phyloP scores from a whole-genome alignment of 2,113 vertebrate genomes.

The Raja brachyura region DNA sequence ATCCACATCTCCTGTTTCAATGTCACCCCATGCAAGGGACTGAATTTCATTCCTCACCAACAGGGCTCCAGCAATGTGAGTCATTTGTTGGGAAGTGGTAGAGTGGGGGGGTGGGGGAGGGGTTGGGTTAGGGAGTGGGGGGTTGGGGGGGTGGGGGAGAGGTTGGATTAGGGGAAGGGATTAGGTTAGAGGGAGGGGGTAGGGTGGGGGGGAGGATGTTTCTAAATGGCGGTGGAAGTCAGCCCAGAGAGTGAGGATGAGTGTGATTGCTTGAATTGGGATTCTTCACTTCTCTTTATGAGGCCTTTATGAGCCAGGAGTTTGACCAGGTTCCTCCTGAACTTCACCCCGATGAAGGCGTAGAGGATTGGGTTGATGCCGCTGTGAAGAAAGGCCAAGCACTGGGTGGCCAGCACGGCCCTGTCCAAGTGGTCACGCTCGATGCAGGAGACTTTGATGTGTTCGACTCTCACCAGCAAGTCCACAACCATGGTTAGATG shows the following conservation, averaged over 20 bases:
- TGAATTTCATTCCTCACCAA: too few species aligned
- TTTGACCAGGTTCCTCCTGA: conserved; percentile 69
- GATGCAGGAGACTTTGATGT: conserved; percentile 44
- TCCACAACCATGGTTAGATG: conserved; percentile 65
- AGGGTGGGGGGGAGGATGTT: too few species aligned
- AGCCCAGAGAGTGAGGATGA: not conserved
- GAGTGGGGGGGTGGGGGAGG: too few species aligned
- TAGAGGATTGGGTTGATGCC: conserved; percentile 82
- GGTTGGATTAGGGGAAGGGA: too few species aligned
- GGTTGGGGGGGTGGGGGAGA: too few species aligned
- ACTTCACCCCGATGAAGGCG: conserved; percentile 49
- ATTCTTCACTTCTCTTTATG: not conserved
- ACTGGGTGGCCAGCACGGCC: conserved; percentile 45
- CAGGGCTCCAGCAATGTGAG: too few species aligned
- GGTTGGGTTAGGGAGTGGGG: too few species aligned
- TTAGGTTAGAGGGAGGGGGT: too few species aligned
- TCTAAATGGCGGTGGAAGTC: not conserved
- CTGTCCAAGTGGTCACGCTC: conserved; percentile 45
- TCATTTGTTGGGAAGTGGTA: too few species aligned
- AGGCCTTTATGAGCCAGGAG: conserved; percentile 44
- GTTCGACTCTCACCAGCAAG: conserved; percentile 46
- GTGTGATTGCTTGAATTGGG: not conserved
- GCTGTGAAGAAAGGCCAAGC: conserved; percentile 55
- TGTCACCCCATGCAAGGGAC: too few species aligned
- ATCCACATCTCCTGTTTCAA: too few species aligned